Conservation (phyloP, 1,140 invertebrate genomes). For the Pinna nobilis region DNA sequence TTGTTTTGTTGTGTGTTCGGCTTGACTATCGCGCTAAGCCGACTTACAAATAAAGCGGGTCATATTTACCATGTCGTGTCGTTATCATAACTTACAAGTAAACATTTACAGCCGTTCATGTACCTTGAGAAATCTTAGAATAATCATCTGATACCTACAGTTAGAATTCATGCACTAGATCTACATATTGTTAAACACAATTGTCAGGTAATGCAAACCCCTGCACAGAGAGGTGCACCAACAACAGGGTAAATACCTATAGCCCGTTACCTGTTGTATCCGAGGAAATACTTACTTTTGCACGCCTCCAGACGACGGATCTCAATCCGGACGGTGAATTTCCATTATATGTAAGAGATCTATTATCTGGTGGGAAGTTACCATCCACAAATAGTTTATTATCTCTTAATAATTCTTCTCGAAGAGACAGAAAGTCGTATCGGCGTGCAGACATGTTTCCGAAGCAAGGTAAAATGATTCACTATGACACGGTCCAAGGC, state of each 20-base stretch:
- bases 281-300: conserved; percentile 40
- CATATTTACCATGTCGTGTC: too few relatives aligned
- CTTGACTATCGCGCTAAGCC: neutral
- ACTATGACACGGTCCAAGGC: too few relatives aligned
- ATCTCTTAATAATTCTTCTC: conserved; percentile 33
- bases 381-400: conserved; percentile 45
- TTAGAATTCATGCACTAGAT: neutral
- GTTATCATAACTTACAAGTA: too few relatives aligned
- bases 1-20: neutral
- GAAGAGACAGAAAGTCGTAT: conserved; percentile 34
- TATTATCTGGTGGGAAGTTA: conserved; percentile 47
- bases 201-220: too few relatives aligned
- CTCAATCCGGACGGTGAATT: conserved; percentile 9
- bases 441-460: conserved; percentile 25
- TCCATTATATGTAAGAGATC: conserved; percentile 42
- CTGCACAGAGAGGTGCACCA: too few relatives aligned
- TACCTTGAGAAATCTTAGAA: too few relatives aligned
- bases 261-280: too few relatives aligned
- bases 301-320: conserved; percentile 50
- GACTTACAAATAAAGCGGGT: neutral
- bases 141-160: neutral
- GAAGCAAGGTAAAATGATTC: too few relatives aligned
- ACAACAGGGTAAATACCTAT: too few relatives aligned
- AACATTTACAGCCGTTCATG: too few relatives aligned
- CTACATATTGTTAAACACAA: too few relatives aligned